Conservation (phyloP, 2,888 invertebrate genomes). For the Trachelus troglodyta region DNA sequence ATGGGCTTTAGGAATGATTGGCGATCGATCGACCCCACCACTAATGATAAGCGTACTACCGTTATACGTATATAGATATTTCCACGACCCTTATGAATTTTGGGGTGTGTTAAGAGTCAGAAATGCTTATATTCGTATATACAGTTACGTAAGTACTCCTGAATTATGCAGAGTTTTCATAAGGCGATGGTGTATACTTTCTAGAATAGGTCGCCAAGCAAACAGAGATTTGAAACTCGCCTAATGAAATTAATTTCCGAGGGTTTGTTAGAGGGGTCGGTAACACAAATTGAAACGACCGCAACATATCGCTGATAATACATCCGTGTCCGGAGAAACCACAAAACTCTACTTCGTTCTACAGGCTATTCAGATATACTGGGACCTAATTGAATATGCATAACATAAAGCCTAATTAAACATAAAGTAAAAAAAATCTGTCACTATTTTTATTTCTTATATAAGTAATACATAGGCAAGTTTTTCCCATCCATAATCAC, state of each 20-base stretch:
- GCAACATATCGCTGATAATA: conserved; percentile 23
- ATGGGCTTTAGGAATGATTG: background rate
- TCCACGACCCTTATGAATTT: background rate
- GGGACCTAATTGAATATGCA: background rate
- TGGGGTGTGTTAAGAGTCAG: background rate
- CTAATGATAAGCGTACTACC: background rate
- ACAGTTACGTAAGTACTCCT: background rate
- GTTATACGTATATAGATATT: background rate
- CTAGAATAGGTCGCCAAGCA: background rate
- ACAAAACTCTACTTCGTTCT: background rate
- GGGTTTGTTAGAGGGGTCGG: conserved; percentile 3
- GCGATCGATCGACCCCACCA: background rate
- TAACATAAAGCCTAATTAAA: background rate
- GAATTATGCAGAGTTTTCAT: background rate
- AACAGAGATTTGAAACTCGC: conserved; percentile 11
- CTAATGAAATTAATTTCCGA: conserved; percentile 12
- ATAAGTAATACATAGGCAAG: background rate
- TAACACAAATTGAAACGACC: conserved; percentile 19
- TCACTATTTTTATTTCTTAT: background rate
- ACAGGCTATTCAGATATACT: background rate
- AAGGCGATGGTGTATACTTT: background rate
- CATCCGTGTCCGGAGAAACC: conserved; percentile 9
- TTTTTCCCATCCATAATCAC: background rate
- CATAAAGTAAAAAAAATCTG: background rate
- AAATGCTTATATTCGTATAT: background rate